Percentiles rank a stretch among this genome's conserved stretches.
phyloP scores from a whole-genome alignment of 2,113 vertebrate genomes.

The Pantherophis guttatus region DNA sequence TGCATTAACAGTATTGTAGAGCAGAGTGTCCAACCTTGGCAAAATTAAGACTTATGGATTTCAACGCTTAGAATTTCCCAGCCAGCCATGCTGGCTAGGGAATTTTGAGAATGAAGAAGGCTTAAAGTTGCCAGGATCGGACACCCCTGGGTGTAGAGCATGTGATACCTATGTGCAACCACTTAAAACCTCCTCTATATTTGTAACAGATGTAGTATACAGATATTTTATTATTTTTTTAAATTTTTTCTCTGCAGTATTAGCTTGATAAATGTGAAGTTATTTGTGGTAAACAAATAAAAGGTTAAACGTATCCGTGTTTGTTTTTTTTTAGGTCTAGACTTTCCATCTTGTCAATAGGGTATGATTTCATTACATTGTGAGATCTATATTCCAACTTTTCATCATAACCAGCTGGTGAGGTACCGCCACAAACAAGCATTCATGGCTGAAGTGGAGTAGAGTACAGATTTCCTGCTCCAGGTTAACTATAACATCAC shows the following conservation, averaged over 20 bases:
- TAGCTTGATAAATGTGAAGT: slow-evolving; percentile 65
- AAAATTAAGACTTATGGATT: neutral
- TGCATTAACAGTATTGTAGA: slow-evolving; percentile 51
- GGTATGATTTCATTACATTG: neutral
- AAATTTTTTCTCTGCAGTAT: slow-evolving; percentile 47
- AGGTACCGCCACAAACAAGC: neutral
- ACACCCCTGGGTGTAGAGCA: slow-evolving; percentile 42
- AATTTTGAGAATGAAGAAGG: neutral
- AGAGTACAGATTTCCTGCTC: neutral
- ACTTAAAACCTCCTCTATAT: slow-evolving; percentile 71
- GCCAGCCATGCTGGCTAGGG: neutral
- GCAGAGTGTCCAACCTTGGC: neutral
- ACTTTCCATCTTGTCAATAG: neutral
- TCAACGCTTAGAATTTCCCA: neutral
- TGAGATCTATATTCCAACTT: neutral
- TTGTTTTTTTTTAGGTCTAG: neutral
- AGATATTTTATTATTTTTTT: slow-evolving; percentile 67
- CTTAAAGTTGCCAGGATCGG: neutral
- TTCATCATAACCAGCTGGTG: neutral
- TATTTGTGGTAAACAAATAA: slow-evolving; percentile 47
- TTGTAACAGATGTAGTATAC: slow-evolving; percentile 72
- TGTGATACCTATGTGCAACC: slow-evolving; percentile 65
- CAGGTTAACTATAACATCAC: neutral
- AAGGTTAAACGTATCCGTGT: slow-evolving; percentile 32
- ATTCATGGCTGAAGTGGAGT: neutral